Conservation (phyloP, 92 coral and sea anemone genomes). For the Palythoa heliodiscus region DNA sequence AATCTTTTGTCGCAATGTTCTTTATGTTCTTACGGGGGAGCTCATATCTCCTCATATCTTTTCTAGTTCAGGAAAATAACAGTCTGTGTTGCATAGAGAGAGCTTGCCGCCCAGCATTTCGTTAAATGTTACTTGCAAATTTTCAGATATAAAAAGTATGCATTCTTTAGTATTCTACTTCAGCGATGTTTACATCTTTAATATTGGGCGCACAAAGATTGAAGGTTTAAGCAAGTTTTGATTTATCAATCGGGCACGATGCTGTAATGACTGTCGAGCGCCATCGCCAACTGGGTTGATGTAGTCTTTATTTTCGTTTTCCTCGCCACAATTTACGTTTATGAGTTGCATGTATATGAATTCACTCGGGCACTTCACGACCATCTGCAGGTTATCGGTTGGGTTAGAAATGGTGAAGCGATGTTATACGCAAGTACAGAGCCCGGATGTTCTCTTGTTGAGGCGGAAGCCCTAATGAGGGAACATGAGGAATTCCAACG, state of each 20-base stretch:
- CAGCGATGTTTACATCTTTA: not conserved
- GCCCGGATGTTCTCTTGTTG: slow-evolving; percentile 93
- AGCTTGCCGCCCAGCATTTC: not conserved
- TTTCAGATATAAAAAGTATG: not conserved
- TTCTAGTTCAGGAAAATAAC: no score
- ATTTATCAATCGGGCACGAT: not conserved
- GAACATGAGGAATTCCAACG: slow-evolving; percentile 97
- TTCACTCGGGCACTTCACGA: not conserved
- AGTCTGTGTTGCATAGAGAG: no score
- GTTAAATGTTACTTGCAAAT: not conserved
- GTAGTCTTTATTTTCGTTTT: not conserved
- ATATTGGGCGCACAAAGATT: not conserved
- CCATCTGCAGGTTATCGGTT: slow-evolving; percentile 81
- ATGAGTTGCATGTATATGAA: not conserved
- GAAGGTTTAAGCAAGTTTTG: not conserved
- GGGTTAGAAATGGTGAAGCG: slow-evolving; percentile 99
- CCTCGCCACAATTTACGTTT: not conserved
- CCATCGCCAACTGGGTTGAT: not conserved
- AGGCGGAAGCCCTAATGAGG: slow-evolving; percentile 86
- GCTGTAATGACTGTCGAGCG: not conserved
- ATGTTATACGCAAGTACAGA: slow-evolving; percentile 95
- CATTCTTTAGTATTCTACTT: not conserved
- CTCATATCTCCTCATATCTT: no score
- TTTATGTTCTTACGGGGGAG: no score
- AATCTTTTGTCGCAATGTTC: no score